phyloP scores from a whole-genome alignment of 2,113 vertebrate genomes.

The Acrocephalus arundinaceus region DNA sequence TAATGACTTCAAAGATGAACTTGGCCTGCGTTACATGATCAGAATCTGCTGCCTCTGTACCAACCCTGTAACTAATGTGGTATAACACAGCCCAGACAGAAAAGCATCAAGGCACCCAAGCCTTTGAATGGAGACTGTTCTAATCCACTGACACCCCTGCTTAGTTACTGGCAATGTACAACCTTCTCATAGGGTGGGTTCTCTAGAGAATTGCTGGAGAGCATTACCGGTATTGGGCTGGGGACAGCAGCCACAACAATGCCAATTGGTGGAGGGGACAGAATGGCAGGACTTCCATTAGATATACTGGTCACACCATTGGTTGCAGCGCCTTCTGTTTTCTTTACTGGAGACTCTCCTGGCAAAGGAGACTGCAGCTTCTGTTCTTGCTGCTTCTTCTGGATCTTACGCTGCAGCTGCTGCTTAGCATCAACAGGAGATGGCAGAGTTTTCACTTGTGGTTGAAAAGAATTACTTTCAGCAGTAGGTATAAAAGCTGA shows the following conservation, averaged over 20 bases:
- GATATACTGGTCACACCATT: slow-evolving; percentile 81
- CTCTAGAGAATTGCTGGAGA: not conserved
- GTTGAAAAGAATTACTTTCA: slow-evolving; percentile 92
- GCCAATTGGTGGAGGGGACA: slow-evolving; percentile 91
- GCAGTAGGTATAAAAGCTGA: slow-evolving; percentile 92
- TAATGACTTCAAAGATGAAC: not conserved
- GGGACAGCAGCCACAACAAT: slow-evolving; percentile 93
- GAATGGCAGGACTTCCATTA: slow-evolving; percentile 86
- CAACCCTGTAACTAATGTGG: not conserved
- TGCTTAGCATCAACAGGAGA: slow-evolving; percentile 96
- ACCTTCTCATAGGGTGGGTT: not conserved
- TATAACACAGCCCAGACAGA: not conserved
- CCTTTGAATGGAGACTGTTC: not conserved
- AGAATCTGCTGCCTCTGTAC: not conserved
- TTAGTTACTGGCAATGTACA: not conserved
- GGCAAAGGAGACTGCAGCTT: slow-evolving; percentile 92
- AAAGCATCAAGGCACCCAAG: not conserved
- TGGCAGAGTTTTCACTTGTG: slow-evolving; percentile 87
- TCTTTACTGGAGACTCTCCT: slow-evolving; percentile 83
- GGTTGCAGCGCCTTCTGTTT: slow-evolving; percentile 74
- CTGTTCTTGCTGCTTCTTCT: slow-evolving; percentile 98
- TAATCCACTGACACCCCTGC: not conserved
- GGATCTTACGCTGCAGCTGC: slow-evolving; percentile 97
- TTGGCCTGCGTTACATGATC: not conserved
- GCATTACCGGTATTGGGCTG: slow-evolving; percentile 90